These are phyloP conservation scores for Ptychoptera albimana DNA, from an alignment of 2,888 invertebrate genomes.

Conservation along the genomic window DNA sequence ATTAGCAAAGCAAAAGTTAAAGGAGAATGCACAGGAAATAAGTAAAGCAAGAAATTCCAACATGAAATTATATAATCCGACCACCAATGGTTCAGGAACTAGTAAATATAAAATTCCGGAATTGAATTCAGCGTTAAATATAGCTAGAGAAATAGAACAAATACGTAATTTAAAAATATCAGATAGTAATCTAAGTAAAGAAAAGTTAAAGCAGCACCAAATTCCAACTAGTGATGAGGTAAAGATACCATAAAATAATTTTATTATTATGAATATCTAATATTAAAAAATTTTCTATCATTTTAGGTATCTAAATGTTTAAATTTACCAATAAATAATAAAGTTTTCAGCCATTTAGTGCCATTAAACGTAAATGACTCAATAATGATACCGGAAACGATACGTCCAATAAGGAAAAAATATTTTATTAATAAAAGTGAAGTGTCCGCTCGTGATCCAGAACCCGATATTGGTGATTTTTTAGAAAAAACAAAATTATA, in stretches of 20 bases:
- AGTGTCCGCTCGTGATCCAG: not conserved
- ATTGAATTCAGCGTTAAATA: not conserved
- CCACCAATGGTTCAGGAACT: too few species aligned
- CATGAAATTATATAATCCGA: too few species aligned
- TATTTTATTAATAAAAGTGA: not conserved
- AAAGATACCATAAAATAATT: not conserved
- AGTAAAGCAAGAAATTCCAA: too few species aligned
- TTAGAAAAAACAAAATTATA: not conserved
- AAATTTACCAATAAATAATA: conserved; percentile 1
- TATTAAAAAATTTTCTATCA: too few species aligned
- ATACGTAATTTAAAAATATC: not conserved
- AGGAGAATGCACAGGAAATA: too few species aligned
- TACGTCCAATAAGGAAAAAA: not conserved
- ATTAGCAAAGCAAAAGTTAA: too few species aligned
- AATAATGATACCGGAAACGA: not conserved
- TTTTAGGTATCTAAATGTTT: not conserved
- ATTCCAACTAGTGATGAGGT: not conserved
- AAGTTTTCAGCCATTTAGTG: not conserved
- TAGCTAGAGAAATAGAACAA: not conserved
- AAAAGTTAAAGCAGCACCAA: not conserved
- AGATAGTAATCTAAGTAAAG: too few species aligned
- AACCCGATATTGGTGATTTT: conserved; percentile 2
- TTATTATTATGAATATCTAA: too few species aligned
- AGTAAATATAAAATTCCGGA: conserved; percentile 1
- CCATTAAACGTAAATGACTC: conserved; percentile 3